Evolutionary conservation across 2,797 vertebrate species (phyloP).

Genomic region (Chaenodraco wilsoni): DNA sequence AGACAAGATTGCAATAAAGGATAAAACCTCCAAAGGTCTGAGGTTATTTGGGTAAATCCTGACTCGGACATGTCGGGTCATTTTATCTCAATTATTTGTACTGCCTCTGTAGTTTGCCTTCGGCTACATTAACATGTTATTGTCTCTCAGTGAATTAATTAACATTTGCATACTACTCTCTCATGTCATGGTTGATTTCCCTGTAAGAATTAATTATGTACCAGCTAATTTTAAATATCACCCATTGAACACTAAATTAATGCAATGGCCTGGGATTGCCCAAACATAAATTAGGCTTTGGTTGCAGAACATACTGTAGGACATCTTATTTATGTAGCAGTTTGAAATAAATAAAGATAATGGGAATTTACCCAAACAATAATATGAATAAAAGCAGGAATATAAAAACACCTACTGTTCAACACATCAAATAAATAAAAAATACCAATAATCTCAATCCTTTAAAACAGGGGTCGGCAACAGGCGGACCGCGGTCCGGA

Average conservation of each 20-base stretch:
- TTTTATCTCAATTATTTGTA: slow-evolving; percentile 20
- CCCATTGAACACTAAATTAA: neutral
- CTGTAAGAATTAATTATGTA: slow-evolving; percentile 11
- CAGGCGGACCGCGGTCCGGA: too few relatives aligned
- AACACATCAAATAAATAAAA: neutral
- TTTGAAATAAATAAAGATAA: neutral
- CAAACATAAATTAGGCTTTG: neutral
- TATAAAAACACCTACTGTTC: neutral
- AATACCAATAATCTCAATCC: neutral
- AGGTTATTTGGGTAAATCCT: slow-evolving; percentile 32
- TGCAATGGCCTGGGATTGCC: neutral
- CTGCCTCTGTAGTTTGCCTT: slow-evolving; percentile 18
- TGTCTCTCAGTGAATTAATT: slow-evolving; percentile 34
- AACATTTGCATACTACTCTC: slow-evolving; percentile 25
- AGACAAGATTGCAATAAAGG: slow-evolving; percentile 12
- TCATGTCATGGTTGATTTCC: slow-evolving; percentile 29
- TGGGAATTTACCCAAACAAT: neutral
- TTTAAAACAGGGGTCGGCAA: too few relatives aligned
- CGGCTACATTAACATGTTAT: slow-evolving; percentile 32
- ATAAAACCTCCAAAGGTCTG: slow-evolving; percentile 23
- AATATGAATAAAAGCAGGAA: neutral
- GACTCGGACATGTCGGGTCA: slow-evolving; percentile 7
- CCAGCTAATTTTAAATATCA: slow-evolving; percentile 15
- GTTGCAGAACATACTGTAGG: neutral
- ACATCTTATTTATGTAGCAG: slow-evolving; percentile 9